Evolutionary conservation across 2,113 vertebrate genomes (phyloP), one percentile per base, ranked within the genome.

Genomic region (Chaetura pelagica): DNA sequence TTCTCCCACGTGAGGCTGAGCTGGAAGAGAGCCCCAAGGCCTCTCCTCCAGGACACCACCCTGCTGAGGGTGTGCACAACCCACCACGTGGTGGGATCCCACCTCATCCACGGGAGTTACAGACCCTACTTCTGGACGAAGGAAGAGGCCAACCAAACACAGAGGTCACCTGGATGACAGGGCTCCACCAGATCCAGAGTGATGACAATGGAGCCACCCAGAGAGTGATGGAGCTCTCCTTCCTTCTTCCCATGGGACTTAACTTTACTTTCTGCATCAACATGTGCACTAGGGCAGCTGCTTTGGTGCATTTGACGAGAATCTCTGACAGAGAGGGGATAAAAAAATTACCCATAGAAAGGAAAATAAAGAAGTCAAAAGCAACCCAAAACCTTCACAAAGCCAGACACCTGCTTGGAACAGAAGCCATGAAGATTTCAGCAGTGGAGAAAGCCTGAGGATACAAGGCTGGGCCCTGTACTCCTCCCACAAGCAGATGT

Each of bases 401-500:
- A 62, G 54, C 30, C 46, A 40, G n/a, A 34, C 13, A 35, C 5
- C 17, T 2, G 1, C 35, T 67, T 20, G 21, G 49, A 49, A 49
- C 49, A 12, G 49, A 49, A 23, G 49, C 49, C 49, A 23, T 49
- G 22, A 49, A 49, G 4, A 2, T n/a, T 74, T 51, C 73, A 57
- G 59, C 42, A 32, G 59, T 3, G 27, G 54, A 48, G 10, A 61
- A 82, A 62, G 48, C 67, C 67, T 24, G 12, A 75, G 63, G 30
- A 54, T 14, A 32, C 29, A 34, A 40, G 35, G 61, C 35, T 62
- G 0, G 0, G 59, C 30, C 59, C 59, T 1, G 10, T 54, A 61
- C 26, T 52, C 27, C 35, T 89, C 51, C 35, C 51, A 24, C 38
- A 18, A 27, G 57, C 52, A 48, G 1, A 4, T 1, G 38, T 17